phyloP scores from a whole-genome alignment of 2,113 vertebrate species.

The Alosa alosa region DNA sequence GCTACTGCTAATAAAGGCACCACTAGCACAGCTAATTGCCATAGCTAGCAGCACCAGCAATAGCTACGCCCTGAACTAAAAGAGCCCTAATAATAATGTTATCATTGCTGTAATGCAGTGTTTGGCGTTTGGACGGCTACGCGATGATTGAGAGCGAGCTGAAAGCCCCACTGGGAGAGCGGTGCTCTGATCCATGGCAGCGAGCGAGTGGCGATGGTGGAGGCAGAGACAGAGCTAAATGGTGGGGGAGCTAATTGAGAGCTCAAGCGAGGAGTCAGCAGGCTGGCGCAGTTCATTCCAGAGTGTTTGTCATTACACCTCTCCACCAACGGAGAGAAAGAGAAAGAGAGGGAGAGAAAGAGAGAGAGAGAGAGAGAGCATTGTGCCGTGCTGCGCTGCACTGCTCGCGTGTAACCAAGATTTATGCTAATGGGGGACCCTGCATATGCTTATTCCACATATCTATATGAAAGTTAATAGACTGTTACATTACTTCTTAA shows the following conservation, averaged over 20 bases:
- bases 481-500: slow-evolving; percentile 99
- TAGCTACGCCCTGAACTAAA: neutral
- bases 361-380: slow-evolving; percentile 38
- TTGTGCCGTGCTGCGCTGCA: slow-evolving; percentile 41
- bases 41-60: neutral
- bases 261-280: slow-evolving; percentile 67
- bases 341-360: slow-evolving; percentile 62
- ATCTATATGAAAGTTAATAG: slow-evolving; percentile 99
- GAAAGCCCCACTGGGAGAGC: slow-evolving; percentile 25
- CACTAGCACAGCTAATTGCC: neutral
- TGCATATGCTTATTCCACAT: slow-evolving; percentile 99
- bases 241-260: slow-evolving; percentile 70
- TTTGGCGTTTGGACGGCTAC: neutral
- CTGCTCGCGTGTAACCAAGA: slow-evolving; percentile 89
- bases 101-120: slow-evolving; percentile 12
- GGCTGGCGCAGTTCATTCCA: slow-evolving; percentile 66
- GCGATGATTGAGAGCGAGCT: neutral
- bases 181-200: slow-evolving; percentile 34
- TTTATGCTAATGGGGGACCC: slow-evolving; percentile 97
- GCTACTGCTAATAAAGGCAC: neutral
- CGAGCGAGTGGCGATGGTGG: slow-evolving; percentile 16
- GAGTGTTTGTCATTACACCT: slow-evolving; percentile 72
- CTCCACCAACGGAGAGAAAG: slow-evolving; percentile 54
- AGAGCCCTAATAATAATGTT: slow-evolving; percentile 18
- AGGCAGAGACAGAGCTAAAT: slow-evolving; percentile 38